Evolutionary conservation across 2,888 invertebrate genomes (phyloP), one percentile per base, ranked within the genome.

Genomic region (Schrankia costaestrigalis): DNA sequence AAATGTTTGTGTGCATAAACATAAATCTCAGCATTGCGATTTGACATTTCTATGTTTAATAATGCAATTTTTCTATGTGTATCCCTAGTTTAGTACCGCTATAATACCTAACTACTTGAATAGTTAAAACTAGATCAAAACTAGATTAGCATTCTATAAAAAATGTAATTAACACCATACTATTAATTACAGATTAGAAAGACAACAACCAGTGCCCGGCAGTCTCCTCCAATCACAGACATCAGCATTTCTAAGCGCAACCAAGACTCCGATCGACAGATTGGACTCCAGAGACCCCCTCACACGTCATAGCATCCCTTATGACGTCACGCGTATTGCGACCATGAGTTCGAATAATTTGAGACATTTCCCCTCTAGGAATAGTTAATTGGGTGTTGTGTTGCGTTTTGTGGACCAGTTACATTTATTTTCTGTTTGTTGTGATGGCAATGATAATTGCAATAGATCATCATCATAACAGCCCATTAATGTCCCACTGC

Each of bases 161-260:
- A 5, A 22, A 14, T 8, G 9, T 22, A 13, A 14, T 11, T 22
- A 15, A 14, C 21, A 15, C 8, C 4, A 21, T 12, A 8, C 17
- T 11, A 17, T 7, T 24, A 5, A 15, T 26, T 33, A 68, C 40
- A 50, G 86, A 34, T 38, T 84, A 18, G 87, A 86, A 21, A 63
- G 85, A 31, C 69, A 59, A 0, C 83, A 83, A 10, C 81, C 82
- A 0, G 21, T 83, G 21, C 74, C 85, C 0, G 83, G 85, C 0
- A 85, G 78, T 22, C 45, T 88, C 0, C 45, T 83, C 2, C 86
- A 85, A 34, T 87, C 86, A 0, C 84, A 85, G 27, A 72, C 80
- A 0, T 87, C 87, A 1, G 87, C 88, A 0, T 88, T 88, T 42
- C 45, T 85, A 3, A 83, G 71, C 44, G 82, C 84, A 35, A 50